Evolutionary conservation across 53 echinoderm and acorn worm genomes (phyloP), one percentile per base, ranked within the genome.

Genomic region (Patiria pectinifera): DNA sequence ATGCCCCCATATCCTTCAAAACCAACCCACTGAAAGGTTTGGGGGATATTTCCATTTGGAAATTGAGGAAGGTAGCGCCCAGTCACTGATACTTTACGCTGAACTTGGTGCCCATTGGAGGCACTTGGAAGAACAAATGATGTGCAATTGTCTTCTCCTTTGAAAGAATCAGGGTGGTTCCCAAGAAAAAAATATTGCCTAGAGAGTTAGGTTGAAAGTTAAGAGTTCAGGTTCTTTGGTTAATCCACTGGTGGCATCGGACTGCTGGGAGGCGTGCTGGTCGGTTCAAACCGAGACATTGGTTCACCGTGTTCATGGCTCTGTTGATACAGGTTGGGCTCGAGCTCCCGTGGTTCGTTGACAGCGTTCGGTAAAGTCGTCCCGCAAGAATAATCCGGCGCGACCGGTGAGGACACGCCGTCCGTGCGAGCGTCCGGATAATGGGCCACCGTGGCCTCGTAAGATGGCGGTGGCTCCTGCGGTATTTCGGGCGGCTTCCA

Each of bases 401-500:
- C 58, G 4, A 35, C 76, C 23, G 87, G 87, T 19, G 87, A 77
- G 0, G 87, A 87, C 5, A 87, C 78, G 14, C 87, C 87, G n/a
- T 78, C 77, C 11, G 87, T 87, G 45, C 77, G 58, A 59, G 87
- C 78, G 9, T 76, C 87, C 10, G 78, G 87, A 43, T 87, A 87
- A 18, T 78, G 3, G 21, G 87, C 87, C 24, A 87, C 87, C 59
- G 87, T 78, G 59, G 43, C 78, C 78, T 87, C 87, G 49, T 87
- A 77, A 21, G 87, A 87, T 43, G 87, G 87, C 6, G 87, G 87
- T 0, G 77, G 87, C 77, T 87, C 87, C 15, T 22, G n/a, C 77
- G 60, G 87, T 26, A 87, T 16, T 10, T 78, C 87, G 62, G 59
- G 60, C 58, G 87, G 87, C 77, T 87, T 87, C 87, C 87, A 77